Conservation (phyloP, 2,888 invertebrate genomes). For the Eulithis testata region DNA sequence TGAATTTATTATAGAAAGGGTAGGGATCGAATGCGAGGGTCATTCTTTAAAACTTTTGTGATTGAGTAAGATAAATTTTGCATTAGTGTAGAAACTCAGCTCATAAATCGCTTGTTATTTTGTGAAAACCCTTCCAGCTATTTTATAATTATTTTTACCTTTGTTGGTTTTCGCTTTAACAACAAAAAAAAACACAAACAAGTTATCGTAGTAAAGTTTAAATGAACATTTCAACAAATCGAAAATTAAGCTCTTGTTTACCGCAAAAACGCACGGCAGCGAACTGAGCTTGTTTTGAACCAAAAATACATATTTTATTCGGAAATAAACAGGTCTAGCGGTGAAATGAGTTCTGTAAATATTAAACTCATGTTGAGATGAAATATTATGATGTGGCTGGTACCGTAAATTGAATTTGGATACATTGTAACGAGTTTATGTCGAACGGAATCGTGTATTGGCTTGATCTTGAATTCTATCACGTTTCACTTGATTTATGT, state of each 20-base stretch:
- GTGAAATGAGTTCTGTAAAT: constrained; percentile 61
- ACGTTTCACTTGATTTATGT: constrained; percentile 81
- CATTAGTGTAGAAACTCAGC: constrained; percentile 16
- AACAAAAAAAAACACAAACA: constrained; percentile 36
- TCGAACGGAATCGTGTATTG: constrained; percentile 71
- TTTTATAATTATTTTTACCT: constrained; percentile 16
- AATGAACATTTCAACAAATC: constrained; percentile 48
- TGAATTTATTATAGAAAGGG: constrained; percentile 72
- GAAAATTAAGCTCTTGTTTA: constrained; percentile 55
- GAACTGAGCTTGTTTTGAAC: constrained; percentile 42
- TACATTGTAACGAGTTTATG: constrained; percentile 80
- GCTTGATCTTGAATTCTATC: constrained; percentile 79
- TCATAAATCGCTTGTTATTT: constrained; percentile 10
- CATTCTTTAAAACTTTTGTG: constrained; percentile 35
- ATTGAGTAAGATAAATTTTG: constrained; percentile 27
- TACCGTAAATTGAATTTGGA: constrained; percentile 80
- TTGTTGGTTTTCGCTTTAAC: constrained; percentile 28
- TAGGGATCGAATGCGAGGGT: constrained; percentile 54
- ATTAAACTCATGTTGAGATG: constrained; percentile 64
- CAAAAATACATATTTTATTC: constrained; percentile 52
- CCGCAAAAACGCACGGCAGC: constrained; percentile 44
- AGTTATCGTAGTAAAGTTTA: constrained; percentile 27
- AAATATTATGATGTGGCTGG: constrained; percentile 76
- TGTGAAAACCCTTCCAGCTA: constrained; percentile 7
- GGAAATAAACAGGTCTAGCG: constrained; percentile 56